A percentile compares a stretch with the other conserved stretches of the same genome.
Evolutionary conservation across 92 coral and sea anemone species (phyloP).

Genomic region (Galaxea fascicularis): DNA sequence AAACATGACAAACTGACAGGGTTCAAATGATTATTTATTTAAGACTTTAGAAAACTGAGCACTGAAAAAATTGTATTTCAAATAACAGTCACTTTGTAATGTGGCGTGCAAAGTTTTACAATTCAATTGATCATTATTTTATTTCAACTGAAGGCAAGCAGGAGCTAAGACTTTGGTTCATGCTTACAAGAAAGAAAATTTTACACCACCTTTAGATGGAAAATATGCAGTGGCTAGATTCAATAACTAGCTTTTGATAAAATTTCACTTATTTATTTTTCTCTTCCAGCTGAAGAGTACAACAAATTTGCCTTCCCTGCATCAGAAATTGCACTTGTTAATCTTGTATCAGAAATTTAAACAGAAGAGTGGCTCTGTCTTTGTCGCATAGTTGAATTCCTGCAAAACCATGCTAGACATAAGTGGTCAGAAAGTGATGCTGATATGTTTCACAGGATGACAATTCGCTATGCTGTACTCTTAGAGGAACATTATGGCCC

Average conservation of each 20-base stretch:
- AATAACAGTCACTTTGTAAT: not conserved
- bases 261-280: not conserved
- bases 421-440: constrained; percentile 54
- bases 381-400: constrained; percentile 49
- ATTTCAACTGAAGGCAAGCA: not conserved
- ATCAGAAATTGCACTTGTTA: constrained; percentile 38
- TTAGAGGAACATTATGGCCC: constrained; percentile 50
- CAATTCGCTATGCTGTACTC: constrained; percentile 38
- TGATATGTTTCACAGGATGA: constrained; percentile 37
- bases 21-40: not conserved
- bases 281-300: constrained; percentile 24
- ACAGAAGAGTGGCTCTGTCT: constrained; percentile 29
- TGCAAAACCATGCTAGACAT: constrained; percentile 52
- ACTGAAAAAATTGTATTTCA: not conserved
- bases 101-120: not conserved
- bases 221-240: not conserved
- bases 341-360: constrained; percentile 27
- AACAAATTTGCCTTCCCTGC: constrained; percentile 50
- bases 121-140: not conserved
- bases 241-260: not conserved
- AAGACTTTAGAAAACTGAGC: not conserved
- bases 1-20: too few species aligned
- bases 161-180: not conserved
- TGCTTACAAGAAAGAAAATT: not conserved
- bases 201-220: not conserved